Conservation (phyloP, 1,140 invertebrate species). For the Drosophila repletoides region DNA sequence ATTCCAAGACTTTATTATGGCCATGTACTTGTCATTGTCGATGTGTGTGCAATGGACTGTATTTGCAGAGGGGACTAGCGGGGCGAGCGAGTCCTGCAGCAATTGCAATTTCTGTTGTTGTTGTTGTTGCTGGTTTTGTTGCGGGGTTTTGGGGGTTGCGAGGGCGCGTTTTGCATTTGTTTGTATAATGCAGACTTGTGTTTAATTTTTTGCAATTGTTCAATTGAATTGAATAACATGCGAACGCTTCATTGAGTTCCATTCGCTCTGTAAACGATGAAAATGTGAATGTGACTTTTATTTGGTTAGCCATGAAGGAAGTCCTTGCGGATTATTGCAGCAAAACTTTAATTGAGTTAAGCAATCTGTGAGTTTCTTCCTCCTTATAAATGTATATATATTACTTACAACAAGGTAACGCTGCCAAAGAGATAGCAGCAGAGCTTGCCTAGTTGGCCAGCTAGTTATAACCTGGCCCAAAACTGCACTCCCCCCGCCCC, state of each 20-base stretch:
- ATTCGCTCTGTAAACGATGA: slow-evolving; percentile 7
- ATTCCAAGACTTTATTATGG: slow-evolving; percentile 79
- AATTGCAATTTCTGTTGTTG: slow-evolving; percentile 54
- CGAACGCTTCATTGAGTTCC: slow-evolving; percentile 54
- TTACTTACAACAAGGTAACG: no score
- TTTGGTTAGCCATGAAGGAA: slow-evolving; percentile 23
- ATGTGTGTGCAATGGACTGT: slow-evolving; percentile 76
- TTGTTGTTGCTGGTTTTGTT: background rate
- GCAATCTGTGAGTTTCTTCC: background rate
- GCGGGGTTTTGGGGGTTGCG: background rate
- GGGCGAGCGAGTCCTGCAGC: slow-evolving; percentile 38
- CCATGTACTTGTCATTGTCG: slow-evolving; percentile 72
- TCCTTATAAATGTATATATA: no score
- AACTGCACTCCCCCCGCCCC: background rate
- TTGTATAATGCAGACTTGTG: slow-evolving; percentile 41
- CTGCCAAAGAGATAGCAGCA: no score
- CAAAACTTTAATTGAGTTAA: slow-evolving; percentile 26
- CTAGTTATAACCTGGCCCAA: background rate
- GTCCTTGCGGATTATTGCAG: slow-evolving; percentile 28
- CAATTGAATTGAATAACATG: slow-evolving; percentile 76
- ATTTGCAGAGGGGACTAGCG: slow-evolving; percentile 14
- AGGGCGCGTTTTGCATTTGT: slow-evolving; percentile 51
- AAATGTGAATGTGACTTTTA: slow-evolving; percentile 41
- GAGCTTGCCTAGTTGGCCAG: no score
- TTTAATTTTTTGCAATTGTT: slow-evolving; percentile 74